Evolutionary conservation across 2,888 invertebrate genomes (phyloP).

Genomic region (Eremobia ochroleuca): DNA sequence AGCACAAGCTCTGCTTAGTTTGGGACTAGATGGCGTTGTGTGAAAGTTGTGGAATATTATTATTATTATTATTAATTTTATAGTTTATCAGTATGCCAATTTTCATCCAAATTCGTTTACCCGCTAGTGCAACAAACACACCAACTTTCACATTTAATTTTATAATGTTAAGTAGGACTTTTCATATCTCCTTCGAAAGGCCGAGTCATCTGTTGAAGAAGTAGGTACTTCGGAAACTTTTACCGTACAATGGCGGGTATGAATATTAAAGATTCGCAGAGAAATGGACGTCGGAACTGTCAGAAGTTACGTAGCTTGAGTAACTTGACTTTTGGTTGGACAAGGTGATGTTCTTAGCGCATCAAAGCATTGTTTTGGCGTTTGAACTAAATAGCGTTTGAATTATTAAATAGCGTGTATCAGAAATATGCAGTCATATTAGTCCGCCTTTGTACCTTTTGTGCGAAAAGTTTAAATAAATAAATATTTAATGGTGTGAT

Average conservation of each 20-base stretch:
- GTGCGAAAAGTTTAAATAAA: too few species aligned
- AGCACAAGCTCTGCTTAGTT: too few species aligned
- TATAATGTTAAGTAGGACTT: background rate
- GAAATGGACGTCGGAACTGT: slow-evolving; percentile 28
- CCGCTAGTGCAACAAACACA: slow-evolving; percentile 1
- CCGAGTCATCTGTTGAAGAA: slow-evolving; percentile 30
- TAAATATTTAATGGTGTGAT: too few species aligned
- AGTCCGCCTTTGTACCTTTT: too few species aligned
- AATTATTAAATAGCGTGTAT: background rate
- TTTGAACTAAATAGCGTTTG: too few species aligned
- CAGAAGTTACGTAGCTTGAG: slow-evolving; percentile 31
- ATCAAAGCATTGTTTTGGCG: background rate
- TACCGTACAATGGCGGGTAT: slow-evolving; percentile 23
- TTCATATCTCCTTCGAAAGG: slow-evolving; percentile 8
- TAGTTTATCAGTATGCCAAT: too few species aligned
- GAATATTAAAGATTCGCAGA: slow-evolving; percentile 41
- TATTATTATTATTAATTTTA: too few species aligned
- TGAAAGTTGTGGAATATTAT: too few species aligned
- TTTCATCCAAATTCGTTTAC: too few species aligned
- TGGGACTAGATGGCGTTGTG: too few species aligned
- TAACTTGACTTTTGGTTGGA: slow-evolving; percentile 8
- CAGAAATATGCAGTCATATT: too few species aligned
- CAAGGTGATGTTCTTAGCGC: slow-evolving; percentile 9
- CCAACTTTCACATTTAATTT: background rate
- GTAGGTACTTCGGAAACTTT: slow-evolving; percentile 30